Conservation (phyloP, 2,113 vertebrate genomes). For the Hipposideros armiger region DNA sequence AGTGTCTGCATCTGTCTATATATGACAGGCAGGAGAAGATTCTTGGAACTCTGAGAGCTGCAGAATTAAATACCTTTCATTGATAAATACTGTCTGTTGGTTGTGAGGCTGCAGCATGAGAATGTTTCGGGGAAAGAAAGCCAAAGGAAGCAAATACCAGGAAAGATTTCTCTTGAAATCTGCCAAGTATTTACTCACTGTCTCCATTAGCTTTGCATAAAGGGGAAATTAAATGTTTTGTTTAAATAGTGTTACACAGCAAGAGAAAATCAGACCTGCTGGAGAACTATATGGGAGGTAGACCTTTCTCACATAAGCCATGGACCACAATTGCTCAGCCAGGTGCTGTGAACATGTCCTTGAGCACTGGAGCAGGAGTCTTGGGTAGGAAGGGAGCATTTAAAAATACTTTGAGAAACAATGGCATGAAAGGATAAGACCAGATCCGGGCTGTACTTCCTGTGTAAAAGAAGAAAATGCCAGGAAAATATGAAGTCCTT, state of each 20-base stretch:
- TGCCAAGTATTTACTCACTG: not conserved
- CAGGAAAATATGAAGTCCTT: not conserved
- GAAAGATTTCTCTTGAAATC: not conserved
- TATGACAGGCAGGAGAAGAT: not conserved
- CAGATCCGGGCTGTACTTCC: not conserved
- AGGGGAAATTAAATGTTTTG: constrained; percentile 22
- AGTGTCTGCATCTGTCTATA: not conserved
- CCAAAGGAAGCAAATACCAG: no score
- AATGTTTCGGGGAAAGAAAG: not conserved
- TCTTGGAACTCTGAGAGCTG: not conserved
- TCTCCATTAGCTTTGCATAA: not conserved
- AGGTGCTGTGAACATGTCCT: not conserved
- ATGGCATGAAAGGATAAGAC: not conserved
- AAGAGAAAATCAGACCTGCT: not conserved
- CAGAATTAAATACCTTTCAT: not conserved
- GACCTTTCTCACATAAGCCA: not conserved
- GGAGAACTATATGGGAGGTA: not conserved
- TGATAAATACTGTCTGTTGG: not conserved
- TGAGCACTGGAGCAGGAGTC: not conserved
- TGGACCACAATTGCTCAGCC: not conserved
- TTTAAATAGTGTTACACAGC: not conserved
- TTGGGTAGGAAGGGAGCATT: not conserved
- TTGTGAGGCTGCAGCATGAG: not conserved
- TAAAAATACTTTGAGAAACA: constrained; percentile 50
- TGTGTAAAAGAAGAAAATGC: not conserved